Evolutionary conservation across 1,140 invertebrate species (phyloP), one percentile per base, ranked within the genome.

Genomic region (Stenopsyche tienmushanensis): DNA sequence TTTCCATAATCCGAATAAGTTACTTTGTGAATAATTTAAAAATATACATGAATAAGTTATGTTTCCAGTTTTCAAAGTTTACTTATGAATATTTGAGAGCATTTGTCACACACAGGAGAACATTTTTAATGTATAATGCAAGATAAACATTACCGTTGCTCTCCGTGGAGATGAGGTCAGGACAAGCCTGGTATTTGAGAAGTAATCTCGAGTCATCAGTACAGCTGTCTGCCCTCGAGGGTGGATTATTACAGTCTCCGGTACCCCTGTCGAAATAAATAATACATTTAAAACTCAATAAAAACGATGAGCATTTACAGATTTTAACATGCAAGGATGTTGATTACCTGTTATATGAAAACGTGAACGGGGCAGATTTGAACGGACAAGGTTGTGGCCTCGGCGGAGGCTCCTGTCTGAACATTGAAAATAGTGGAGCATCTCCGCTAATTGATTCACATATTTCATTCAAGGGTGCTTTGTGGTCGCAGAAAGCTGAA

Each of bases 121-220:
- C 23, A 53, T 23, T n/a, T n/a, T 23, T 21, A 24, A n/a, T n/a
- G n/a, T n/a, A n/a, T n/a, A 17, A 42, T 13, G 7, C n/a, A 39
- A 8, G n/a, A 8, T 39, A 42, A 42, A 15, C 1, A 9, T 42
- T 76, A 91, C 90, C 87, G 75, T 90, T 88, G 73, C 90, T 91
- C 77, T 92, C 90, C 1, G 92, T 92, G 42, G 89, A 90, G 20
- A 85, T 83, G 3, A 96, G 87, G 76, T 96, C 93, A 0, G 92
- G 91, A 78, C 94, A 97, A 15, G 93, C 93, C 81, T 96, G 93
- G 76, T 94, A 96, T 74, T 88, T 88, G 71, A 97, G 85, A 44
- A 96, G 80, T 25, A 96, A 80, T 65, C 90, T 83, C 66, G 89
- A 93, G 72, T 94, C 89, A 72, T 96, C 92, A 1, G 91, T 95